Percentiles rank a stretch among this genome's conserved stretches.
Evolutionary conservation across 2,888 invertebrate species (phyloP).

Genomic region (Colostygia pectinataria): DNA sequence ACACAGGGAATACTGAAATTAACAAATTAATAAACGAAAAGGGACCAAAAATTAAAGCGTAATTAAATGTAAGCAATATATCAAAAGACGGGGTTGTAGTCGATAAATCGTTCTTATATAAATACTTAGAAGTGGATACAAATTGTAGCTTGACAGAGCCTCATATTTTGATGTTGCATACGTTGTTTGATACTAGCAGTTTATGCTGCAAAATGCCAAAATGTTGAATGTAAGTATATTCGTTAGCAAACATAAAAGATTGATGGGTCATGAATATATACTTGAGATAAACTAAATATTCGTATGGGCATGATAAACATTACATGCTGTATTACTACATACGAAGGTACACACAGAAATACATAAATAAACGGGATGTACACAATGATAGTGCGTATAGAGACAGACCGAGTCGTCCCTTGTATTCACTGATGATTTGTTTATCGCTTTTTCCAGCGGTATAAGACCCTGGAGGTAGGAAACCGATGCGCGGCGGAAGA

Average conservation of each 20-base stretch:
- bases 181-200: slow-evolving; percentile 16
- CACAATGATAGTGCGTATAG: slow-evolving; percentile 62
- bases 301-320: slow-evolving; percentile 46
- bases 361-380: slow-evolving; percentile 60
- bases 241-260: slow-evolving; percentile 25
- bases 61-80: slow-evolving; percentile 35
- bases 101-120: slow-evolving; percentile 11
- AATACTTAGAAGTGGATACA: slow-evolving; percentile 8
- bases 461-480: slow-evolving; percentile 75
- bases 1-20: slow-evolving; percentile 82
- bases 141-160: slow-evolving; percentile 21
- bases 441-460: slow-evolving; percentile 80
- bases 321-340: slow-evolving; percentile 75
- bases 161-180: slow-evolving; percentile 7
- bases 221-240: not conserved
- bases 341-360: slow-evolving; percentile 65
- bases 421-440: slow-evolving; percentile 77
- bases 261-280: slow-evolving; percentile 18
- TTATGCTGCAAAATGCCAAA: slow-evolving; percentile 3
- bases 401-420: slow-evolving; percentile 80
- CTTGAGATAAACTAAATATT: slow-evolving; percentile 14
- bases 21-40: slow-evolving; percentile 56
- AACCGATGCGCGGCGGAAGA: slow-evolving; percentile 65
- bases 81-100: slow-evolving; percentile 2
- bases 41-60: slow-evolving; percentile 45